phyloP scores from a whole-genome alignment of 2,113 vertebrate genomes.

The Hymenochirus boettgeri region DNA sequence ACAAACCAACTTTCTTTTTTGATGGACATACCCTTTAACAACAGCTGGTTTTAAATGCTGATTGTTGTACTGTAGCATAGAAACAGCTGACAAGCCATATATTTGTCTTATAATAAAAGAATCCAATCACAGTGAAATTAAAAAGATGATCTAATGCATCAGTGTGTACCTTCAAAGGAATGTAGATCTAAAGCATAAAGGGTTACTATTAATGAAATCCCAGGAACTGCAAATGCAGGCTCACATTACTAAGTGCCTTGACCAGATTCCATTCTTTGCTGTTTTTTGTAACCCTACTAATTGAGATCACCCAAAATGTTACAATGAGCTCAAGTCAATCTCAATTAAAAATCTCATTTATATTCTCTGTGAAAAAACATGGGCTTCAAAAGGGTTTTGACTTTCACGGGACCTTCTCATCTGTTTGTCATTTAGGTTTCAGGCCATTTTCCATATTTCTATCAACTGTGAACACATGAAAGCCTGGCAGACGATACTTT shows the following conservation, averaged over 20 bases:
- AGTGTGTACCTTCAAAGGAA: neutral
- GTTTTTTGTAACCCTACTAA: conserved; percentile 75
- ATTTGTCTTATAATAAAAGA: too few species aligned
- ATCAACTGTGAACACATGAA: conserved; percentile 80
- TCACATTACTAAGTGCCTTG: conserved; percentile 54
- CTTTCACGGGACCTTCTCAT: conserved; percentile 78
- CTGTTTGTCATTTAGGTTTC: conserved; percentile 86
- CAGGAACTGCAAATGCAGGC: conserved; percentile 44
- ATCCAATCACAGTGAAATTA: too few species aligned
- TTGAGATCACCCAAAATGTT: conserved; percentile 78
- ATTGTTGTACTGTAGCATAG: too few species aligned
- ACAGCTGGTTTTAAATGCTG: too few species aligned
- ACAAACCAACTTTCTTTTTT: too few species aligned
- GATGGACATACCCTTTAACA: too few species aligned
- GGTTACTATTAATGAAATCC: conserved; percentile 46
- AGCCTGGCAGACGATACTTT: conserved; percentile 64
- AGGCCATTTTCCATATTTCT: conserved; percentile 83
- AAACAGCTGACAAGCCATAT: too few species aligned
- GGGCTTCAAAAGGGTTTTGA: conserved; percentile 73
- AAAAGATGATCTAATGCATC: too few species aligned
- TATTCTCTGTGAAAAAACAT: conserved; percentile 74
- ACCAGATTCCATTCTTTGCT: conserved; percentile 71
- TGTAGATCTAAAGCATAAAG: conserved; percentile 35
- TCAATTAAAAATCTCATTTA: conserved; percentile 88
- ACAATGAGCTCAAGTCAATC: conserved; percentile 77